Evolutionary conservation across 2,888 invertebrate species (phyloP).

Genomic region (Epinotia demarniana): DNA sequence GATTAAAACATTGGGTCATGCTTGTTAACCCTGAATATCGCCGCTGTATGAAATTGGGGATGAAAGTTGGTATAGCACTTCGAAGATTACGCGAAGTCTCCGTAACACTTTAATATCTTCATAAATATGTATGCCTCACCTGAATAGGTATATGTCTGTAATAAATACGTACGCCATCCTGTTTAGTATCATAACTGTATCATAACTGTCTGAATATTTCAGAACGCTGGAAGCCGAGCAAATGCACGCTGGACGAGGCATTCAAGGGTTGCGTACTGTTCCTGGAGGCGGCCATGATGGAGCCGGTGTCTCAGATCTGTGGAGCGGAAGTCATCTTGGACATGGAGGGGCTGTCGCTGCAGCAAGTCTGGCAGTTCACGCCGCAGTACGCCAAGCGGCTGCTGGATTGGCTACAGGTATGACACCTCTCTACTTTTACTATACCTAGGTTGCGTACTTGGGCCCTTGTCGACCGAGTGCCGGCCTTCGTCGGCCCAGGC

Average conservation of each 20-base stretch:
- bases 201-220: slow-evolving; percentile 47
- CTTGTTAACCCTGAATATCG: too few species aligned
- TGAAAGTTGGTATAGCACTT: too few species aligned
- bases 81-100: too few species aligned
- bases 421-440: neutral
- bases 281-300: slow-evolving; percentile 92
- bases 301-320: slow-evolving; percentile 90
- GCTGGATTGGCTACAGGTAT: slow-evolving; percentile 92
- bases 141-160: too few species aligned
- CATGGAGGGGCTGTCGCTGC: slow-evolving; percentile 92
- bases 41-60: too few species aligned
- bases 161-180: neutral
- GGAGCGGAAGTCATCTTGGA: slow-evolving; percentile 93
- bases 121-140: too few species aligned
- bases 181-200: neutral
- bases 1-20: too few species aligned
- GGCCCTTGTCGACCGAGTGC: too few species aligned
- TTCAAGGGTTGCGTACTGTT: slow-evolving; percentile 93
- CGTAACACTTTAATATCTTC: neutral
- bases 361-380: slow-evolving; percentile 94
- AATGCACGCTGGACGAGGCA: slow-evolving; percentile 91
- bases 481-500: too few species aligned
- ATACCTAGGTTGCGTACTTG: neutral
- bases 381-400: slow-evolving; percentile 93
- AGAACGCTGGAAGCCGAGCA: slow-evolving; percentile 94